phyloP scores from a whole-genome alignment of 2,113 vertebrate genomes.

The Sinocyclocheilus maitianheensis region DNA sequence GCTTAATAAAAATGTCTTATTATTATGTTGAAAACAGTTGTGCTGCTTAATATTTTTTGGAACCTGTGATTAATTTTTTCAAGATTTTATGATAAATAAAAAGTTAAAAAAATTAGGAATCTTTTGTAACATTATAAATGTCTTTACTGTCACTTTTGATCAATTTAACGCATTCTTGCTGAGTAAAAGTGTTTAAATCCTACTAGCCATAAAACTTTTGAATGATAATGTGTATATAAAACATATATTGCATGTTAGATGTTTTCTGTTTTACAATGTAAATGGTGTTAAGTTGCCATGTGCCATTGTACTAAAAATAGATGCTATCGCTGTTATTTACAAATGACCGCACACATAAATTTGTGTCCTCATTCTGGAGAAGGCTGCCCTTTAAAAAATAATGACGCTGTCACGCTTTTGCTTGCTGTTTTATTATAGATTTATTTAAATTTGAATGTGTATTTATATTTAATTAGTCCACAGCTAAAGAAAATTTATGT shows the following conservation, averaged over 20 bases:
- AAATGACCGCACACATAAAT: constrained; percentile 15
- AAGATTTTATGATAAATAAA: background rate
- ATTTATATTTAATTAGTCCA: background rate
- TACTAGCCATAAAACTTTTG: background rate
- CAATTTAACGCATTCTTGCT: background rate
- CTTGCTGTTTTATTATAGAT: background rate
- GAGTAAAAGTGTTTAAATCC: background rate
- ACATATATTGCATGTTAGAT: background rate
- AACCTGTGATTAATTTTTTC: background rate
- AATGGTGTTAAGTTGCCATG: background rate
- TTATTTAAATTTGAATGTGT: background rate
- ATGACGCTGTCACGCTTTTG: background rate
- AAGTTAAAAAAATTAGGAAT: too few species aligned
- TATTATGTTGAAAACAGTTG: background rate
- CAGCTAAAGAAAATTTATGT: background rate
- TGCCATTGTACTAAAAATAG: constrained; percentile 21
- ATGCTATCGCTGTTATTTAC: background rate
- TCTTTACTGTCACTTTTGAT: background rate
- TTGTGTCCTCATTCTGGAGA: background rate
- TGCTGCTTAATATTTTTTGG: background rate
- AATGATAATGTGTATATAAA: background rate
- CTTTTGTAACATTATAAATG: background rate
- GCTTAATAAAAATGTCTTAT: background rate
- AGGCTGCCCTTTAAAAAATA: constrained; percentile 10
- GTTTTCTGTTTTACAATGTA: background rate